Percentiles rank a stretch among this genome's conserved stretches.
phyloP scores from a whole-genome alignment of 1,140 invertebrate species.

The Cherax quadricarinatus region DNA sequence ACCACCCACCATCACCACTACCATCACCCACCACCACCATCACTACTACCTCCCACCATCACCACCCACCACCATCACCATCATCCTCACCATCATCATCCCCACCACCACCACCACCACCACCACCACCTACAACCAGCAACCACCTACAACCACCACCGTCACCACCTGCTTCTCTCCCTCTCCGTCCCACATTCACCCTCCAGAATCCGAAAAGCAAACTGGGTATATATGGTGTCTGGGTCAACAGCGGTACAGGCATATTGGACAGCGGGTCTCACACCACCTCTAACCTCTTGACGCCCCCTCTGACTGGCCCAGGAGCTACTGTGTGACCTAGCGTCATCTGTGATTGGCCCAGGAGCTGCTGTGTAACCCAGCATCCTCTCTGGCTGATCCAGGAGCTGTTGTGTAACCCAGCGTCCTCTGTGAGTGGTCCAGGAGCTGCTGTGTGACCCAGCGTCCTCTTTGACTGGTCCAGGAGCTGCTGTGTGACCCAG shows the following conservation, averaged over 20 bases:
- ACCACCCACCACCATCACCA: not conserved
- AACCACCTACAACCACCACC: not conserved
- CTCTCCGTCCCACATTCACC: not conserved
- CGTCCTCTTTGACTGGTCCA: not conserved
- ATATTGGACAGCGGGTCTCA: constrained; percentile 10
- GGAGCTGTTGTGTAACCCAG: not conserved
- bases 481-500: not conserved
- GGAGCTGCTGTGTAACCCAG: not conserved
- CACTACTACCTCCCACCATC: not conserved
- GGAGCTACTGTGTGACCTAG: not conserved
- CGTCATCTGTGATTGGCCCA: no score
- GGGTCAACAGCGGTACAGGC: constrained; percentile 20
- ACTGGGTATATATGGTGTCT: not conserved
- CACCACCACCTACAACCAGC: not conserved
- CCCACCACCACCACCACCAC: no score
- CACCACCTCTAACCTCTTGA: not conserved
- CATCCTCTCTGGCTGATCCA: not conserved
- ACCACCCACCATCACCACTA: not conserved
- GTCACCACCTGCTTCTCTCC: not conserved
- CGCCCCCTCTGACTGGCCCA: not conserved
- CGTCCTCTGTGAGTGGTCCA: no score
- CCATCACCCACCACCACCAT: no score
- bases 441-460: not conserved
- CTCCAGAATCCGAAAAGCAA: constrained; percentile 35
- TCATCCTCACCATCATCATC: not conserved